Conservation (phyloP, 2,797 vertebrate species). For the Typhlichthys eigenmanni region DNA sequence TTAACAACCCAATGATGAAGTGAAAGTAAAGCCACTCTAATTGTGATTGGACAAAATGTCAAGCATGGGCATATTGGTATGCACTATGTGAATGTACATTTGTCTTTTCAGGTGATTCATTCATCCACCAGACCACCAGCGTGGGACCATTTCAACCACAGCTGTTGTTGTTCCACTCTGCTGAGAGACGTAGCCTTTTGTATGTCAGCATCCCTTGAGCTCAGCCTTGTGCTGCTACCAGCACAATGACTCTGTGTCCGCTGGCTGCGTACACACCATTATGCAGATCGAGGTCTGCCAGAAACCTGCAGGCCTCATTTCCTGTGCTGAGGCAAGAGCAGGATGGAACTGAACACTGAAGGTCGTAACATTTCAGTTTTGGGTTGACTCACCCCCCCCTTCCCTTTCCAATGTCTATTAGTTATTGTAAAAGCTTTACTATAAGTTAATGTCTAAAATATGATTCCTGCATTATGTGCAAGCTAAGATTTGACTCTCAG, state of each 20-base stretch:
- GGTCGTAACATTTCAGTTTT: not conserved
- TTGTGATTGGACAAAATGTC: no score
- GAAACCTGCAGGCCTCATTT: not conserved
- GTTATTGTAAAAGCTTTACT: no score
- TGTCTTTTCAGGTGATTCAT: no score
- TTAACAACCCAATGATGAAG: no score
- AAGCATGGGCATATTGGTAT: no score
- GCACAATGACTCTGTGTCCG: not conserved
- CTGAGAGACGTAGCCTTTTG: not conserved
- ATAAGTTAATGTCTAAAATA: no score
- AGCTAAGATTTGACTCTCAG: no score
- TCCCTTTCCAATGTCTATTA: no score
- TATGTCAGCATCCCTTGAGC: not conserved
- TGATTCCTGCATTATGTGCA: no score
- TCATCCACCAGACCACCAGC: not conserved
- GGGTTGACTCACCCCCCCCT: not conserved
- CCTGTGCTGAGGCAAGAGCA: not conserved
- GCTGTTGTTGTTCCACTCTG: constrained; percentile 8
- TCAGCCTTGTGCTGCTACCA: not conserved
- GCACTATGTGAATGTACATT: no score
- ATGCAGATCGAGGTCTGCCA: not conserved
- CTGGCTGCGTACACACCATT: not conserved
- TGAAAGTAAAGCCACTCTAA: no score
- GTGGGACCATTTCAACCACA: not conserved
- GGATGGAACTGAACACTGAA: not conserved